Percentiles rank a stretch among this genome's conserved stretches.
phyloP scores from a whole-genome alignment of 2,888 invertebrate species.

The Cancer borealis region DNA sequence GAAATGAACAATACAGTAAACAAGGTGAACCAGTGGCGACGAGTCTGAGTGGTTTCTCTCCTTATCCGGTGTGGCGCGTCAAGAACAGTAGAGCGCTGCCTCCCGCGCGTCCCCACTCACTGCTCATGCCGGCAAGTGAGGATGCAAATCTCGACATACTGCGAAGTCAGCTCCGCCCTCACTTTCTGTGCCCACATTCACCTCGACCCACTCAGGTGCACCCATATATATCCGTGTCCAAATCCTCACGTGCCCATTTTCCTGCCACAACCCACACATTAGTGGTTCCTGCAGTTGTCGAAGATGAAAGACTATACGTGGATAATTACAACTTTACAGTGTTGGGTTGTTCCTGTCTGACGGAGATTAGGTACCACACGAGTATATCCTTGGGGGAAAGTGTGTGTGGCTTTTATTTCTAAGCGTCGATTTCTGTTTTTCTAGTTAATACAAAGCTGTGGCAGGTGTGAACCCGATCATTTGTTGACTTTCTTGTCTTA shows the following conservation, averaged over 20 bases:
- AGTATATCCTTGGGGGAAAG: neutral
- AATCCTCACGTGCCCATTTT: neutral
- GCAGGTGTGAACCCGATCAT: neutral
- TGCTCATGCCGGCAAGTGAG: neutral
- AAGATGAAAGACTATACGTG: neutral
- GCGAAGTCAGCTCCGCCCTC: slow-evolving; percentile 34
- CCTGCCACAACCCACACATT: neutral
- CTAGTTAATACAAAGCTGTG: neutral
- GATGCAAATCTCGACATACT: slow-evolving; percentile 28
- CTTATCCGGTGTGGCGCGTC: slow-evolving; percentile 24
- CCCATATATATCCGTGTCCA: slow-evolving; percentile 31
- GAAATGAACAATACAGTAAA: slow-evolving; percentile 27
- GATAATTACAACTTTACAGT: neutral
- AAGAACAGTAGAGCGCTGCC: slow-evolving; percentile 21
- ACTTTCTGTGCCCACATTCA: slow-evolving; percentile 34
- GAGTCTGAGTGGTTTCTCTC: slow-evolving; percentile 29
- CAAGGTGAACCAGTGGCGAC: slow-evolving; percentile 28
- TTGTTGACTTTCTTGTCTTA: neutral
- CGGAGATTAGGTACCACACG: neutral
- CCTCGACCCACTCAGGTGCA: neutral
- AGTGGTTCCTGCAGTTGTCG: neutral
- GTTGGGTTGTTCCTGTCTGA: neutral
- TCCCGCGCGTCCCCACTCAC: neutral
- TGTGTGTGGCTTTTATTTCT: neutral
- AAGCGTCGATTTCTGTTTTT: neutral